Base-by-base conservation (phyloP, 2,113 vertebrate species). In the Azemiops feae region DNA sequence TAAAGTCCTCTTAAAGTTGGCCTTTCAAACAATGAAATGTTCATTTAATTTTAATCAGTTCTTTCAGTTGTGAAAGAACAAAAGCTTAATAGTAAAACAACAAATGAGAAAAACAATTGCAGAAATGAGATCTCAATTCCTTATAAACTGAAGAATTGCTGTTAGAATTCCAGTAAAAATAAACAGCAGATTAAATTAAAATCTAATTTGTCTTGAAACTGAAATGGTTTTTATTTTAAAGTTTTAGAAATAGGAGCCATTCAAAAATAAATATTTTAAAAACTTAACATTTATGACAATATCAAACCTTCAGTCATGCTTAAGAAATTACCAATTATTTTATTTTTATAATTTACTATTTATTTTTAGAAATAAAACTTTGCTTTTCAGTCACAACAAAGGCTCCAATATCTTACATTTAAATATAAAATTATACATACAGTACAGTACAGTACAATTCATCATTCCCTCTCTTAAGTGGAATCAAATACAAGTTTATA, bases 291-390 rank as follows among this genome's bases (percentile, higher is more conserved):
- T 93, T 93, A 88, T 18, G 93, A 93, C 57, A 95, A 92, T 69
- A 92, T 92, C 95, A 95, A 89, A 94, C 95, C 92, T 58, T 96
- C 57, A 94, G 57, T 85, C 91, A 85, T 94, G 96, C 92, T 94
- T 93, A 93, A 88, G 5, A 53, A 16, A 94, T 39, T 30, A 74
- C 86, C 95, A 87, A 92, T 89, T 94, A 57, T 47, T 93, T 89
- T 93, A 81, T 91, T 94, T 85, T 45, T 93, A 96, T 1, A 3
- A 0, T 3, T 22, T 57, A 85, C 27, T 6, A 16, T 45, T 43
- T 58, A 87, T 30, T 87, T n/a, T 87, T 52, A 30, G 16, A 53
- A 87, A 50, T 87, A 50, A 87, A 50, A 30, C 45, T 14, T 27
- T 52, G 27, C 47, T 14, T 87, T 87, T n/a, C 85, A n/a, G 47